Base-by-base conservation (phyloP, 2,888 invertebrate genomes). In the Drosophila multiciliata region DNA sequence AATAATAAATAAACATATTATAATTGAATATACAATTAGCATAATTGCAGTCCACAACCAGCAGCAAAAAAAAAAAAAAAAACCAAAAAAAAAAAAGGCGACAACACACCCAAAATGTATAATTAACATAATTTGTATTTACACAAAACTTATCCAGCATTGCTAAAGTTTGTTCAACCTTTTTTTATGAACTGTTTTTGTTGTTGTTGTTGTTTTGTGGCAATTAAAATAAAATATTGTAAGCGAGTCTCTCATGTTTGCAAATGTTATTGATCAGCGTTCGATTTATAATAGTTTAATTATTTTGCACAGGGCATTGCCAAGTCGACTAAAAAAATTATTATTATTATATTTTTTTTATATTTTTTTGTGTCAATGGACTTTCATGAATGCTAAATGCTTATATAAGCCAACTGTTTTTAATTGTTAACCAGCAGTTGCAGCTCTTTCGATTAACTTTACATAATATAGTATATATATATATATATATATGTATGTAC, bases 11-110 rank as follows among this genome's bases (percentile, higher is more conserved):
- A 89, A 84, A 85, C 85, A 82, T 87, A 89, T 80, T 85, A 87
- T 88, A 85, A 87, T 87, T 87, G 90, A 90, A 85, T 82, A 87
- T 80, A 89, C 85, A 89, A 86, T 86, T 86, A 89, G 86, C 89
- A 87, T 87, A 86, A 89, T 89, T 86, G 82, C 78, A 71, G 71
- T 23, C 58, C 69, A 38, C 67, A 48, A 48, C 52, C 59, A 62
- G 48, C 80, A 64, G 33, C 64, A 57, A 49, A 64, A 36, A 36
- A 12, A 45, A 8, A 17, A 17, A 2, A 52, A 40, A 40, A 57
- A 17, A 0, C 26, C 12, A 6, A 17, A 17, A n/a, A 40, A 29
- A 36, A 38, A 20, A 12, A n/a, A 5, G 54, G 42, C 60, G 42
- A 49, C 40, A 62, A 62, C 61, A 62, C 66, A 69, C 60, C 59